phyloP scores from a whole-genome alignment of 2,113 vertebrate species.

The Chloropsis hardwickii region DNA sequence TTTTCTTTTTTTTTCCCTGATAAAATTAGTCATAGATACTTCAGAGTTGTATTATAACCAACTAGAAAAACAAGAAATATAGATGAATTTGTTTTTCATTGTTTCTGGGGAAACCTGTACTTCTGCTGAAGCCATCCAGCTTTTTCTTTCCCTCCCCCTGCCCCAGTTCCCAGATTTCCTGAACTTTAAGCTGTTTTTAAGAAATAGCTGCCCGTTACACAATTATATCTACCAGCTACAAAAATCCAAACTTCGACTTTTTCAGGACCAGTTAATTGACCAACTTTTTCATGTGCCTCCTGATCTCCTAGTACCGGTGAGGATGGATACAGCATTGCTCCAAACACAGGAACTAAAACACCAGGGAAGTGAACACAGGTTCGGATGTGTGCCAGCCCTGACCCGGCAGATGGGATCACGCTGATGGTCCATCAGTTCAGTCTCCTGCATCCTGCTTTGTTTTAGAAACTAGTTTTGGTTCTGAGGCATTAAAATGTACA shows the following conservation, averaged over 20 bases:
- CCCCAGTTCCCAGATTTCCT: neutral
- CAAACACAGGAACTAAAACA: neutral
- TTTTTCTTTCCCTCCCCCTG: accelerated
- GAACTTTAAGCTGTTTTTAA: neutral
- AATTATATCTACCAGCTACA: neutral
- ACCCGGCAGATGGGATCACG: neutral
- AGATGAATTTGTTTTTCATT: neutral
- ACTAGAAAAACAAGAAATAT: neutral
- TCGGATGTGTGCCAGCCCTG: neutral
- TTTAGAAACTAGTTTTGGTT: neutral
- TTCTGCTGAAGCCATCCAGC: neutral
- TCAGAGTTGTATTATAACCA: neutral
- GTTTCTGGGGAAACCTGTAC: neutral
- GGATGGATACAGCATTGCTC: neutral
- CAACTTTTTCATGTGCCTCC: neutral
- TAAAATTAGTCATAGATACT: neutral
- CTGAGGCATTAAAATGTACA: neutral
- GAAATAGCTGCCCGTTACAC: neutral
- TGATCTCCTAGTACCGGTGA: neutral
- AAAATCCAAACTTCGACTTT: neutral
- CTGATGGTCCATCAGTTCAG: neutral
- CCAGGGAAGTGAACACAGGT: neutral
- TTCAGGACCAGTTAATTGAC: neutral
- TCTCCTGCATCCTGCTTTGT: neutral
- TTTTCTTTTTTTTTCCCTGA: neutral